Percentiles rank a stretch among this genome's conserved stretches.
Evolutionary conservation across 1,140 invertebrate species (phyloP).

Genomic region (Antheraea mylitta): DNA sequence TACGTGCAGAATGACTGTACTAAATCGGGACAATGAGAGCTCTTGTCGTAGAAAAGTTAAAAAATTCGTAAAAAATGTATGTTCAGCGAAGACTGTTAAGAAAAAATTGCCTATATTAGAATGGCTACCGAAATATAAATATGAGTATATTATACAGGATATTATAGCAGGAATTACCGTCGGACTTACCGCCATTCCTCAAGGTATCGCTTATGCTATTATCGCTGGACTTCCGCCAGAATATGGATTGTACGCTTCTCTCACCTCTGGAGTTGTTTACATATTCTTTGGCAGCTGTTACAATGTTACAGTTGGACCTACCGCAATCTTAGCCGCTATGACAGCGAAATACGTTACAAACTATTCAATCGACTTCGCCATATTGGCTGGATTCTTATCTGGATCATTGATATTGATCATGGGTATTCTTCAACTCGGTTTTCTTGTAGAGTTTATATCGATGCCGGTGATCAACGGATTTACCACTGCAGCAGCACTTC

Average conservation of each 20-base stretch:
- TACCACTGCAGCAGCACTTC: conserved; percentile 93
- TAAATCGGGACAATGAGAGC: neutral
- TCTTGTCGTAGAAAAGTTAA: conserved; percentile 21
- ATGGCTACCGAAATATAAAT: conserved; percentile 85
- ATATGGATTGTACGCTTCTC: conserved; percentile 91
- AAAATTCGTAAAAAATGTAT: conserved; percentile 46
- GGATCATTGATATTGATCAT: conserved; percentile 88
- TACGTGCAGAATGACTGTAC: neutral
- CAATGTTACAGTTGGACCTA: conserved; percentile 91
- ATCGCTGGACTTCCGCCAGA: conserved; percentile 84
- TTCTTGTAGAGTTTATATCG: conserved; percentile 94
- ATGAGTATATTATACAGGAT: conserved; percentile 81
- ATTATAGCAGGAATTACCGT: conserved; percentile 89
- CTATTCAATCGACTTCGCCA: conserved; percentile 85
- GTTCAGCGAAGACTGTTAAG: conserved; percentile 63
- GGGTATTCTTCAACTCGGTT: conserved; percentile 92
- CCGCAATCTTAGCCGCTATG: conserved; percentile 89
- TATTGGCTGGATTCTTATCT: conserved; percentile 88
- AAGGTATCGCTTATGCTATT: conserved; percentile 90
- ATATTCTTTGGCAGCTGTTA: conserved; percentile 92
- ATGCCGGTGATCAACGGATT: conserved; percentile 94
- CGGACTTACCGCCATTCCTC: conserved; percentile 90
- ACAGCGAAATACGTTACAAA: conserved; percentile 82
- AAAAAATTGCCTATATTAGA: conserved; percentile 81
- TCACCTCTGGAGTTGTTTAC: conserved; percentile 93